A percentile compares a stretch with the other conserved stretches of the same genome.
phyloP scores from a whole-genome alignment of 2,888 invertebrate genomes.

The Piscicola geometra region DNA sequence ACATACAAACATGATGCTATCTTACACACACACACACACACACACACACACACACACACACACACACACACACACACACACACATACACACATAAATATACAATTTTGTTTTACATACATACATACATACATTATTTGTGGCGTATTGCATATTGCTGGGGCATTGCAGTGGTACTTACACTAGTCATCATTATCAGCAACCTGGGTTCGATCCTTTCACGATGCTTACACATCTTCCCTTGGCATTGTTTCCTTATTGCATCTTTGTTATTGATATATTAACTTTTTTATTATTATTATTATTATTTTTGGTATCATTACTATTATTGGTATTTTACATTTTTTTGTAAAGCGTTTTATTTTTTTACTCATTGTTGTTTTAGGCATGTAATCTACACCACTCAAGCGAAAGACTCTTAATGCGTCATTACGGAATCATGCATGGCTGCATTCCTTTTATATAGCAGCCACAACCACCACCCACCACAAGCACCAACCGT shows the following conservation, averaged over 20 bases:
- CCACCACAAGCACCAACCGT: too few relatives aligned
- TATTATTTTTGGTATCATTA: too few relatives aligned
- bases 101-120: conserved; percentile 5
- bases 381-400: not conserved
- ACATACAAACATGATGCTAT: not conserved
- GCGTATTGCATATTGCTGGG: not conserved
- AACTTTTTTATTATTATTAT: too few relatives aligned
- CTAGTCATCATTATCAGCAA: not conserved
- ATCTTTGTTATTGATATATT: too few relatives aligned
- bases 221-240: too few relatives aligned
- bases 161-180: not conserved
- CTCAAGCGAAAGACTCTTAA: too few relatives aligned
- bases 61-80: conserved; percentile 19
- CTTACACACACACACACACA: not conserved
- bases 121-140: not conserved
- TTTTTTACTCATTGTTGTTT: conserved; percentile 8
- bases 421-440: too few relatives aligned
- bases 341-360: too few relatives aligned
- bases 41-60: conserved; percentile 16
- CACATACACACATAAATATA: not conserved
- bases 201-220: too few relatives aligned
- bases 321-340: too few relatives aligned
- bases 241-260: not conserved
- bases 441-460: too few relatives aligned
- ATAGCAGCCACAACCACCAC: too few relatives aligned